These are phyloP conservation scores for Dermatemys mawii DNA, from an alignment of 2,113 vertebrate species.

Conservation along the genomic window DNA sequence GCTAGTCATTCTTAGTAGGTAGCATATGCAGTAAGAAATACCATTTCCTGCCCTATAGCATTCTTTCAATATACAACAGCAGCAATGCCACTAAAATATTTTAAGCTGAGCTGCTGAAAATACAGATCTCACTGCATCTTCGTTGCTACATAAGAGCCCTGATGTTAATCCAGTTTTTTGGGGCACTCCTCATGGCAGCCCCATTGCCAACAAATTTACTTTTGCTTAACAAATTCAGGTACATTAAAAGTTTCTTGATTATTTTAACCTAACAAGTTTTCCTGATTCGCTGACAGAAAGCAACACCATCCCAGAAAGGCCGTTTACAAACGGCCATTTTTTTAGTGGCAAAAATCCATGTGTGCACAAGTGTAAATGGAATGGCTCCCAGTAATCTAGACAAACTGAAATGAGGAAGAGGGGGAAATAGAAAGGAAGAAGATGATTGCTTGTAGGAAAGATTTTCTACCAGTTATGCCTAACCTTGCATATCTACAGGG, in stretches of 20 bases:
- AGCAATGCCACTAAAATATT: not conserved
- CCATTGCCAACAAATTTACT: not conserved
- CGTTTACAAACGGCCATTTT: not conserved
- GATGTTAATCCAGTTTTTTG: not conserved
- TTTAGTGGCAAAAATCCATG: not conserved
- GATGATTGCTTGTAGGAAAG: not conserved
- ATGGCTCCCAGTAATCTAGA: not conserved
- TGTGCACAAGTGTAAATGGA: not conserved
- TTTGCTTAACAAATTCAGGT: not conserved
- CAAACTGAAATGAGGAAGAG: no score
- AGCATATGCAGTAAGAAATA: not conserved
- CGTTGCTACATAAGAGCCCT: not conserved
- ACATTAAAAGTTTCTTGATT: not conserved
- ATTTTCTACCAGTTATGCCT: conserved; percentile 13
- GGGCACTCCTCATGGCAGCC: not conserved
- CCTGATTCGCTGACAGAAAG: not conserved
- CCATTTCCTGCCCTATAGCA: not conserved
- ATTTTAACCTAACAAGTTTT: not conserved
- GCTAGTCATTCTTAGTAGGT: fast-evolving
- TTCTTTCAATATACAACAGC: not conserved
- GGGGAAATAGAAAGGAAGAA: no score
- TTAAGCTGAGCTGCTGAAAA: not conserved
- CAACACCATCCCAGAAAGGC: not conserved
- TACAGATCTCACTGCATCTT: not conserved
- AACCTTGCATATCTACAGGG: conserved; percentile 1